Percentiles rank a stretch among this genome's conserved stretches.
Conservation (phyloP, 2,113 vertebrate genomes). For the Pseudorasbora parva region DNA sequence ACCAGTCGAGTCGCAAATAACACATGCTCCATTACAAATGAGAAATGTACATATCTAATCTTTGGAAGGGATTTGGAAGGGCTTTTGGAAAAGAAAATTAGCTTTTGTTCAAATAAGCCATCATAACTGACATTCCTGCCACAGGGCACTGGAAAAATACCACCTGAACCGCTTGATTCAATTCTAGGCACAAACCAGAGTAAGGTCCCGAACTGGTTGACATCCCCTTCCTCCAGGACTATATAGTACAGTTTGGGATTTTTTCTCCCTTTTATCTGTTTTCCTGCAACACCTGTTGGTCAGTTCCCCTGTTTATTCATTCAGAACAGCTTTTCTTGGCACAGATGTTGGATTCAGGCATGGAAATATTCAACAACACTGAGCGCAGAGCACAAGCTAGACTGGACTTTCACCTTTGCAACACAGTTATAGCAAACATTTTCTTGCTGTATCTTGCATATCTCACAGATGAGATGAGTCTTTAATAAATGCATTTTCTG, state of each 20-base stretch:
- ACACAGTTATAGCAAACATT: not conserved
- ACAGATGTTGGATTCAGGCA: not conserved
- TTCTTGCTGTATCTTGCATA: not conserved
- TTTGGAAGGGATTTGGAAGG: not conserved
- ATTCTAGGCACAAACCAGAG: not conserved
- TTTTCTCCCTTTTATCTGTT: not conserved
- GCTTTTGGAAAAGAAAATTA: conserved; percentile 1
- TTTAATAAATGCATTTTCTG: not conserved
- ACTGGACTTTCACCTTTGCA: not conserved
- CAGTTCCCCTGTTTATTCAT: conserved; percentile 7
- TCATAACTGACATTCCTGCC: not conserved
- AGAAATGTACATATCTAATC: not conserved
- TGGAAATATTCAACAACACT: conserved; percentile 17
- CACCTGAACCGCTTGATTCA: not conserved
- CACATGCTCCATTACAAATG: not conserved
- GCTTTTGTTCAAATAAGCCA: not conserved
- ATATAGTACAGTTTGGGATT: not conserved
- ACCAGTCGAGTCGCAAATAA: not conserved
- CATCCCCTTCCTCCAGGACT: not conserved
- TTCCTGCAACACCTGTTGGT: conserved; percentile 30
- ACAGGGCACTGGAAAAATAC: not conserved
- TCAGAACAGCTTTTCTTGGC: conserved; percentile 2
- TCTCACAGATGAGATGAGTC: not conserved
- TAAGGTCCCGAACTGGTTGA: not conserved
- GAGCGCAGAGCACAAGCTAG: not conserved